phyloP scores from a whole-genome alignment of 2,113 vertebrate genomes.

The Amazona guildingii region DNA sequence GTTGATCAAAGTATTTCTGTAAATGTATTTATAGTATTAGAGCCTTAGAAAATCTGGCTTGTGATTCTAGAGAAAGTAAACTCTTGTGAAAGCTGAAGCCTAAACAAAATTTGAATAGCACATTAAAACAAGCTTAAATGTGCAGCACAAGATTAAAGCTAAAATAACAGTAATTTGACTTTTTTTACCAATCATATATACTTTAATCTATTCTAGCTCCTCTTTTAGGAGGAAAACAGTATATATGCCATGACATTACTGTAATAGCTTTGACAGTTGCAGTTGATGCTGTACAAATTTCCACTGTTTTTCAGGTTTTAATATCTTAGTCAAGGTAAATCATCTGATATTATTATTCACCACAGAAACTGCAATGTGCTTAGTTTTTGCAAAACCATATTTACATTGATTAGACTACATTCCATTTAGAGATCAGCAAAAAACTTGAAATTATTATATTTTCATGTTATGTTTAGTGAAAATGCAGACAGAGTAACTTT shows the following conservation, averaged over 20 bases:
- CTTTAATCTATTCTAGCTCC: slow-evolving; percentile 21
- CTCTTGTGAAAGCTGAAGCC: not conserved
- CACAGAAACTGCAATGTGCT: slow-evolving; percentile 25
- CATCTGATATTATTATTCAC: slow-evolving; percentile 24
- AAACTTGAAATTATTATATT: slow-evolving; percentile 29
- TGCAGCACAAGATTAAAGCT: not conserved
- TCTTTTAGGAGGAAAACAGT: slow-evolving; percentile 10
- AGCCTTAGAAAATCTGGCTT: not conserved
- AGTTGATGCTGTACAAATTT: slow-evolving; percentile 27
- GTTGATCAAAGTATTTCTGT: not conserved
- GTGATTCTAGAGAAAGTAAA: not conserved
- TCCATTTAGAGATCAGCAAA: slow-evolving; percentile 18
- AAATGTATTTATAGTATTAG: not conserved
- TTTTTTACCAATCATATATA: not conserved
- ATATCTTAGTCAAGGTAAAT: slow-evolving; percentile 40
- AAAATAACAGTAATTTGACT: slow-evolving; percentile 40
- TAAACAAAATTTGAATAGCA: not conserved
- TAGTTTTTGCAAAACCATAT: slow-evolving; percentile 10
- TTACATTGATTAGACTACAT: slow-evolving; percentile 47
- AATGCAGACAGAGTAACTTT: not conserved
- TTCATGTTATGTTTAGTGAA: slow-evolving; percentile 46
- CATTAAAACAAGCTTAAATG: not conserved
- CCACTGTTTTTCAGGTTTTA: slow-evolving; percentile 24
- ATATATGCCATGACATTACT: not conserved
- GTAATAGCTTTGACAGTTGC: slow-evolving; percentile 35